Evolutionary conservation across 2,113 vertebrate genomes (phyloP), one percentile per base, ranked within the genome.

Genomic region (Alouatta palliata): DNA sequence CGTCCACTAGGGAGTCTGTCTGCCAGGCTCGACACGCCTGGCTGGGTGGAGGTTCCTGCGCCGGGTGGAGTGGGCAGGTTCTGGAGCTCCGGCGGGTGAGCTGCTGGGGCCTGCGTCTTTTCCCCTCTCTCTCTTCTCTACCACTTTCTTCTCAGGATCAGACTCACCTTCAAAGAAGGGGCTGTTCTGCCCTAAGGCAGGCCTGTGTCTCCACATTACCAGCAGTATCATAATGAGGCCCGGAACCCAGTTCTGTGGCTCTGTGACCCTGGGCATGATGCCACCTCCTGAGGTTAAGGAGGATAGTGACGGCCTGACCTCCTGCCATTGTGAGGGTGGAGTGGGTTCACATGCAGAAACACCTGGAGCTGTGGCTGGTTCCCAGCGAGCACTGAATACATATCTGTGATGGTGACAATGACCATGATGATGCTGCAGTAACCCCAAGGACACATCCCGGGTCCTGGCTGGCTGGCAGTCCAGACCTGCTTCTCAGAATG

Each of bases 281-380:
- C 4, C 17, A 40, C 25, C 37, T 45, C 23, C 30, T 1, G 40
- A 5, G 25, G 17, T 21, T 1, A 5, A 19, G 13, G 11, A 52
- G 68, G 52, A 10, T 0, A 32, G 2, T 21, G 35, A 3, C 0
- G 8, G 30, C 23, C 0, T 23, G 8, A 21, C 73, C 40, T 43
- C 5, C 3, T 4, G 32, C 12, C 16, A 0, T 3, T 7, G 13
- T 2, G 89, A 71, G 45, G 52, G 30, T 0, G 6, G 32, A 17
- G 27, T 5, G 61, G 49, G 40, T 32, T 52, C 30, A 4, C 0
- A 6, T 47, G 80, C 9, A 19, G 37, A 17, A 6, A 21, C 27
- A 10, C 30, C 0, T 2, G 4, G 49, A 54, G 35, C 32, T 1
- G 56, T 3, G 81, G 32, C 58, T 0, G 16, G 45, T 35, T 73